Conservation (phyloP, 2,797 vertebrate species). For the Melanotaenia boesemani region DNA sequence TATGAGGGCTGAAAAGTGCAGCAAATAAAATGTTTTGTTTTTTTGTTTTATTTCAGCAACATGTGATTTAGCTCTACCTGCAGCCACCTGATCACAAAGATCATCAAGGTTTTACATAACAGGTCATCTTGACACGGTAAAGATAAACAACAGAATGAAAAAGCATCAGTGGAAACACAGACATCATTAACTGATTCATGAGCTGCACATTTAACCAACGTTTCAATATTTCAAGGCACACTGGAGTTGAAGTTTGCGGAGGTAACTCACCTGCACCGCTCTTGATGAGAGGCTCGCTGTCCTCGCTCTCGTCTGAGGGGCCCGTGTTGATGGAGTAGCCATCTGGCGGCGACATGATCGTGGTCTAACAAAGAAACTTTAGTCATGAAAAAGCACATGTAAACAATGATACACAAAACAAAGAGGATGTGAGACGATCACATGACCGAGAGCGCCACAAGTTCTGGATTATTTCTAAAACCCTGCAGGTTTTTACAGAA, state of each 20-base stretch:
- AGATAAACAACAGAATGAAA: background rate
- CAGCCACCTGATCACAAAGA: background rate
- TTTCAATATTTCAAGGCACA: too few relatives aligned
- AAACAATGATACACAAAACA: background rate
- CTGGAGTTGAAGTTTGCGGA: background rate
- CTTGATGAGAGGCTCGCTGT: conserved; percentile 70
- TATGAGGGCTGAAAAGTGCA: background rate
- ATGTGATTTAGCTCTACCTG: conserved; percentile 9
- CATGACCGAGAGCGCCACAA: conserved; percentile 8
- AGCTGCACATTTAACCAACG: too few relatives aligned
- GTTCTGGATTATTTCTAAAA: background rate
- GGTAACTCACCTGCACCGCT: conserved; percentile 51
- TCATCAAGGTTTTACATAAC: background rate
- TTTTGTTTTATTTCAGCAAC: background rate
- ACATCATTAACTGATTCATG: too few relatives aligned
- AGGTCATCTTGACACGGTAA: background rate
- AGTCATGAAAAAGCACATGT: conserved; percentile 4
- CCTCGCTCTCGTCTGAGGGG: conserved; percentile 57
- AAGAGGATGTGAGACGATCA: conserved; percentile 13
- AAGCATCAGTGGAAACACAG: background rate
- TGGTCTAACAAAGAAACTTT: background rate
- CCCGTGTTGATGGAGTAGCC: conserved; percentile 72
- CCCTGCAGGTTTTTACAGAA: background rate
- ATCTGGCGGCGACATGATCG: conserved; percentile 66
- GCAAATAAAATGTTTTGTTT: background rate